phyloP scores from a whole-genome alignment of 2,113 vertebrate genomes.

The Egretta garzetta region DNA sequence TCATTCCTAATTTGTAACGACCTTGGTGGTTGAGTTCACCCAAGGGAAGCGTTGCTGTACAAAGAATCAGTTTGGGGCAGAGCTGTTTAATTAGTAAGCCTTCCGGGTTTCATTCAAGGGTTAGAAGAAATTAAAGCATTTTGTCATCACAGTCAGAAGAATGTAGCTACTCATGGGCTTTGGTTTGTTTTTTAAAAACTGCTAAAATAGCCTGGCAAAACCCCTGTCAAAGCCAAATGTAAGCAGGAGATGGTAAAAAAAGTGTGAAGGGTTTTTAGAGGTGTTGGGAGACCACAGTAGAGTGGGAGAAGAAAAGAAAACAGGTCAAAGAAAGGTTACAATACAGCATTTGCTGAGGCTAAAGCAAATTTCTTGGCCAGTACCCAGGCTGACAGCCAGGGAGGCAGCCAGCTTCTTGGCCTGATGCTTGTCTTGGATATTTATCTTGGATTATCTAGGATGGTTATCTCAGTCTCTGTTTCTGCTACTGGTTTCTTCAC shows the following conservation, averaged over 20 bases:
- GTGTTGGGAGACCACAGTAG: background rate
- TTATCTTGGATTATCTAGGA: conserved; percentile 3
- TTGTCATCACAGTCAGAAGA: conserved; percentile 57
- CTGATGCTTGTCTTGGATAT: background rate
- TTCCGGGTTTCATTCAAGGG: background rate
- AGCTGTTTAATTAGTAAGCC: conserved; percentile 60
- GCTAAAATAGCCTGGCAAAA: background rate
- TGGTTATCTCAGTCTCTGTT: background rate
- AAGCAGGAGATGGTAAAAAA: background rate
- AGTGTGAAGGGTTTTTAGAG: background rate
- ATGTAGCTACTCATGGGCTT: background rate
- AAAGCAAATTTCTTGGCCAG: background rate
- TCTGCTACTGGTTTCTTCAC: background rate
- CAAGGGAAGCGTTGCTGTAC: background rate
- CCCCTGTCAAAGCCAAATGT: background rate
- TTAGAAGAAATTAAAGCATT: conserved; percentile 64
- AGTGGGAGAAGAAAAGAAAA: background rate
- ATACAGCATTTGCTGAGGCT: background rate
- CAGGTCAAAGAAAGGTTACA: background rate
- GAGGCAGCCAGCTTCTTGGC: background rate
- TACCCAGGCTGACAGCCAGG: background rate
- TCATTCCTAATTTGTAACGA: conserved; percentile 36
- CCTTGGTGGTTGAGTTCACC: conserved; percentile 27
- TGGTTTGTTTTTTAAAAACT: background rate
- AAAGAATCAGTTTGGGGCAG: conserved; percentile 39